phyloP scores from a whole-genome alignment of 2,797 vertebrate genomes.

The Gymnocypris eckloni region DNA sequence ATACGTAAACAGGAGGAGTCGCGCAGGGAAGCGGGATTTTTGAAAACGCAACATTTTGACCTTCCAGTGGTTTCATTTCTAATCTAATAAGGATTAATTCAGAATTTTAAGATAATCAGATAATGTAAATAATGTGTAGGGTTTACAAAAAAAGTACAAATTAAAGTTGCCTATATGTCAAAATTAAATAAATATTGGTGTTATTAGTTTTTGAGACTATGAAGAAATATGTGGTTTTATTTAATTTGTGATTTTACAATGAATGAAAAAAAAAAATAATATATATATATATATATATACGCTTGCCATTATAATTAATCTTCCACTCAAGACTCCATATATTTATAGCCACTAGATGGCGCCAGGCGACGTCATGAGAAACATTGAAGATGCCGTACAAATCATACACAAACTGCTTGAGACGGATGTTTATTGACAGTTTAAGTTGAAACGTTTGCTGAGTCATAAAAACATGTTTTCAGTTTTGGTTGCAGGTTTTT shows the following conservation, averaged over 20 bases:
- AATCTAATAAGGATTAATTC: too few species aligned
- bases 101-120: too few species aligned
- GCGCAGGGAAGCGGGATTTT: background rate
- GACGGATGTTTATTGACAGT: constrained; percentile 2
- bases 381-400: too few species aligned
- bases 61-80: background rate
- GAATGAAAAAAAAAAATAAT: background rate
- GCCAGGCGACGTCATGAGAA: background rate
- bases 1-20: background rate
- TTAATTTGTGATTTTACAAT: background rate
- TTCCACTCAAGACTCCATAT: background rate
- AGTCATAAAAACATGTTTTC: constrained; percentile 16
- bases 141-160: too few species aligned
- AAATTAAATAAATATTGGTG: background rate
- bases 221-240: background rate
- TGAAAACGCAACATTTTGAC: background rate
- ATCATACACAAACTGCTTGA: background rate
- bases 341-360: constrained; percentile 26
- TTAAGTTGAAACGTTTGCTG: background rate
- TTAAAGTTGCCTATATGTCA: background rate
- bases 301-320: background rate
- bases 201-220: background rate
- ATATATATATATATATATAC: too few species aligned
- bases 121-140: too few species aligned
- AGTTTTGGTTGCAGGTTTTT: background rate